Percentiles rank a stretch among this genome's conserved stretches.
These are phyloP conservation scores for Hemibagrus wyckioides DNA, from an alignment of 2,113 vertebrate genomes.

Conservation along the genomic window DNA sequence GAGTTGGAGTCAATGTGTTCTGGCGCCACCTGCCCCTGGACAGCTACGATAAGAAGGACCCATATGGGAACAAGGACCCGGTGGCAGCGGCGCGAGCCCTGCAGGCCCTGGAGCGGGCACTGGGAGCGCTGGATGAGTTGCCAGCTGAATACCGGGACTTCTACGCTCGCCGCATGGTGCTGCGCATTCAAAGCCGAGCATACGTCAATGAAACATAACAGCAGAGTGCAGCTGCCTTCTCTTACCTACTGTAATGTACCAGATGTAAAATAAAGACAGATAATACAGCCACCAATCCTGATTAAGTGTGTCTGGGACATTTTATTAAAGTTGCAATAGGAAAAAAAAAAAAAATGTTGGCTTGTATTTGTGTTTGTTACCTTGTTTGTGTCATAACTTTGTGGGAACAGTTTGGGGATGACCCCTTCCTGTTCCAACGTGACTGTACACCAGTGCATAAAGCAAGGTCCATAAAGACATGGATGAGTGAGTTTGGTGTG, in stretches of 20 bases:
- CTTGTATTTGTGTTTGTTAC: not conserved
- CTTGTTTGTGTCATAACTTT: not conserved
- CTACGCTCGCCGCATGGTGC: slow-evolving; percentile 91
- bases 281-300: no score
- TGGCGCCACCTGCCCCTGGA: slow-evolving; percentile 88
- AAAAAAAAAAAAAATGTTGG: not conserved
- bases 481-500: no score
- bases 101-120: slow-evolving; percentile 85
- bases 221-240: not conserved
- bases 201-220: slow-evolving; percentile 57
- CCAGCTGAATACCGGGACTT: slow-evolving; percentile 91
- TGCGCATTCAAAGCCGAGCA: slow-evolving; percentile 82
- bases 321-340: not conserved
- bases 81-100: slow-evolving; percentile 81
- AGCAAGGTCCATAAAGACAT: no score
- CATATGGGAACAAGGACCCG: slow-evolving; percentile 93
- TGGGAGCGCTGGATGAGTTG: slow-evolving; percentile 83
- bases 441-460: no score
- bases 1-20: slow-evolving; percentile 91
- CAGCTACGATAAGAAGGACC: slow-evolving; percentile 89
- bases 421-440: no score
- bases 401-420: no score
- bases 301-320: not conserved
- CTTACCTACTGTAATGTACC: not conserved
- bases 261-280: not conserved